Conservation (phyloP, 2,797 vertebrate genomes). For the Lagorchestes hirsutus region DNA sequence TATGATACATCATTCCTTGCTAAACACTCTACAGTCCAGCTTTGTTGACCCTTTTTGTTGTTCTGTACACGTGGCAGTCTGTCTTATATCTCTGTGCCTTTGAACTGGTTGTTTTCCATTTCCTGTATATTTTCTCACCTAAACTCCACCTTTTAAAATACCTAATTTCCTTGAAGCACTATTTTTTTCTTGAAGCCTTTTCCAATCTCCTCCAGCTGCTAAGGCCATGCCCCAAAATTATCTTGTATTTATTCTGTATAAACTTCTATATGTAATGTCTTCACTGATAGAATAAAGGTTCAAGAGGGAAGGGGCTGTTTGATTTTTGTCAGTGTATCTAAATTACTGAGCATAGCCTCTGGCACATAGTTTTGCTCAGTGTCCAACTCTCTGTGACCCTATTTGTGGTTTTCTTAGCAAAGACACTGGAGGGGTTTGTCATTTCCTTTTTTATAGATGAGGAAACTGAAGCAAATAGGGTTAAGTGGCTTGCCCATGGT, state of each 20-base stretch:
- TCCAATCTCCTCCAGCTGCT: background rate
- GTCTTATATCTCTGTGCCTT: background rate
- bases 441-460: background rate
- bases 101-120: background rate
- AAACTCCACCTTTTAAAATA: background rate
- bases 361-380: background rate
- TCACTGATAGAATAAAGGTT: background rate
- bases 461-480: background rate
- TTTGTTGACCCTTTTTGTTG: background rate
- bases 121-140: background rate
- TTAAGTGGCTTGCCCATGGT: background rate
- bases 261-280: background rate
- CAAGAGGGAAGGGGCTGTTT: background rate
- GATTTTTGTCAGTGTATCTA: background rate
- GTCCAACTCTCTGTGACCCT: background rate
- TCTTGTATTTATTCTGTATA: too few species aligned
- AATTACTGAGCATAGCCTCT: background rate
- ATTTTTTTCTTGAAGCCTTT: background rate
- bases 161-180: background rate
- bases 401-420: background rate
- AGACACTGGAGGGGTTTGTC: background rate
- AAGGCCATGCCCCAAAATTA: background rate
- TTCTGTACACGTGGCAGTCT: background rate
- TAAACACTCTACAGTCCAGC: background rate
- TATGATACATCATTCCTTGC: background rate